phyloP scores from a whole-genome alignment of 2,888 invertebrate genomes.

The Boloria selene region DNA sequence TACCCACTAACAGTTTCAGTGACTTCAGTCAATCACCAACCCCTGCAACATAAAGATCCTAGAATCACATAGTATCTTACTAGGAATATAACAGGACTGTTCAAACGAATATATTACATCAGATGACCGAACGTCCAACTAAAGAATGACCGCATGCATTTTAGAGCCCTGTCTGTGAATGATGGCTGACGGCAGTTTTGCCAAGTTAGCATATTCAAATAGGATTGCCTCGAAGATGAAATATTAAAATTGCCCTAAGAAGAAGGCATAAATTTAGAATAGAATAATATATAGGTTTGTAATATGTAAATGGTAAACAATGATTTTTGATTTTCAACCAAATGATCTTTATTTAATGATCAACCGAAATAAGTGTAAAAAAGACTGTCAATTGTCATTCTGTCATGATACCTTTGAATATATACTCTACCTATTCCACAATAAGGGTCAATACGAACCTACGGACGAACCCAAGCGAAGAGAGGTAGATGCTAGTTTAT shows the following conservation, averaged over 20 bases:
- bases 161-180: constrained; percentile 32
- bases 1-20: no score
- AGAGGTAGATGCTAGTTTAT: no score
- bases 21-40: no score
- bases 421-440: no score
- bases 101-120: constrained; percentile 21
- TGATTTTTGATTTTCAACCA: no score
- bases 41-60: background rate
- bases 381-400: no score
- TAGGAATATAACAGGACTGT: constrained; percentile 12
- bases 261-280: constrained; percentile 8
- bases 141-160: constrained; percentile 37
- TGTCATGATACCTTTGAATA: no score
- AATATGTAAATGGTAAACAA: no score
- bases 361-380: no score
- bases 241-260: constrained; percentile 21
- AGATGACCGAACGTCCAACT: constrained; percentile 16
- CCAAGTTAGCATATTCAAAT: constrained; percentile 36
- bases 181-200: constrained; percentile 31
- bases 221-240: constrained; percentile 23
- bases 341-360: no score
- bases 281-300: background rate
- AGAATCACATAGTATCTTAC: constrained; percentile 6
- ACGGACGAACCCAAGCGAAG: no score
- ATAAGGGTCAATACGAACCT: no score